Conservation (phyloP, 2,888 invertebrate species). For the Axea sp. region DNA sequence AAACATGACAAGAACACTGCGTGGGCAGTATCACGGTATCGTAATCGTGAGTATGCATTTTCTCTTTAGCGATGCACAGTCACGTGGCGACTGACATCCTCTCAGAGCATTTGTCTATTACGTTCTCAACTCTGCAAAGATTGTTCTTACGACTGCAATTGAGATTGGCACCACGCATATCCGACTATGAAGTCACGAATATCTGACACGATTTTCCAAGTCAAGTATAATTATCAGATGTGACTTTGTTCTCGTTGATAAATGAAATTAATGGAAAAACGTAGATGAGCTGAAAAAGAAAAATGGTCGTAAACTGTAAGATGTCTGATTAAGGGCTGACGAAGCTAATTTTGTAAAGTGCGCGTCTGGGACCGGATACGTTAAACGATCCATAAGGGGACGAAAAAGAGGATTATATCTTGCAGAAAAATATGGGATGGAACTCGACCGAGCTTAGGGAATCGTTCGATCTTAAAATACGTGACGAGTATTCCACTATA, state of each 20-base stretch:
- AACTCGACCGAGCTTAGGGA: constrained; percentile 41
- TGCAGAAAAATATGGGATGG: constrained; percentile 54
- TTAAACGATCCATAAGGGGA: constrained; percentile 64
- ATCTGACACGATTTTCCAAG: neutral
- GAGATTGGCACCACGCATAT: constrained; percentile 20
- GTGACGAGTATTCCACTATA: constrained; percentile 57
- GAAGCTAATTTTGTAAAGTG: constrained; percentile 72
- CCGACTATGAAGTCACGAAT: constrained; percentile 11
- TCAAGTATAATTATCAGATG: constrained; percentile 12
- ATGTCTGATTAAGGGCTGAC: constrained; percentile 69
- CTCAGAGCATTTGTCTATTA: constrained; percentile 50
- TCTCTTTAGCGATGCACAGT: constrained; percentile 52
- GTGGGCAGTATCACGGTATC: too few species aligned
- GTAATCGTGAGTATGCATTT: constrained; percentile 53
- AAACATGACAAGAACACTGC: too few species aligned
- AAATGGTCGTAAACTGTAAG: constrained; percentile 21
- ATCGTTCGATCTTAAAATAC: constrained; percentile 48
- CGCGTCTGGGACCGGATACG: constrained; percentile 68
- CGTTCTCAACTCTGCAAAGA: constrained; percentile 6
- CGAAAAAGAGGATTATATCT: constrained; percentile 61
- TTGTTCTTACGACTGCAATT: constrained; percentile 32
- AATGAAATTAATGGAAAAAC: neutral
- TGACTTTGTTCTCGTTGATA: neutral
- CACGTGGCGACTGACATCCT: constrained; percentile 56
- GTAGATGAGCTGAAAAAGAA: neutral